Conservation (phyloP, 1,140 invertebrate species). For the Adelges cooleyi region DNA sequence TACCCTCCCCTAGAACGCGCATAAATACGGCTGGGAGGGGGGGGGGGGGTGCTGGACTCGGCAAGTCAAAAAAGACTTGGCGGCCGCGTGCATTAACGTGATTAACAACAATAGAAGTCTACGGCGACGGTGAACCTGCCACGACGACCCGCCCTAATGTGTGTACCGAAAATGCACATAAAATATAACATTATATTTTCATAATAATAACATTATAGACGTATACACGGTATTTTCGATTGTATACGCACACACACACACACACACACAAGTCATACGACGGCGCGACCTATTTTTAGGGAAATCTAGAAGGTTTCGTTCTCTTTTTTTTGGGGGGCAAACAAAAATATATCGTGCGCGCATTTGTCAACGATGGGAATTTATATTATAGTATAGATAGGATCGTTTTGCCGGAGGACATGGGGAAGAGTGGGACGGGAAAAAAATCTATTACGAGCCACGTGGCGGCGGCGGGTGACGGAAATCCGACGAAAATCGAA, state of each 20-base stretch:
- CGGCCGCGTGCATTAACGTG: conserved; percentile 26
- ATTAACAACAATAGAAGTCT: conserved; percentile 6
- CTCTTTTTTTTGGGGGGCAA: not conserved
- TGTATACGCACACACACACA: not conserved
- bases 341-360: not conserved
- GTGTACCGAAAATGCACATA: no score
- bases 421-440: not conserved
- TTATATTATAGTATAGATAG: no score
- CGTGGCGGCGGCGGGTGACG: conserved; percentile 12
- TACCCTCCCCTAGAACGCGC: not conserved
- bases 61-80: conserved; percentile 20
- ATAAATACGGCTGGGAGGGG: not conserved
- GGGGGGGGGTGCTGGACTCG: no score
- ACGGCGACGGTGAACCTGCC: not conserved
- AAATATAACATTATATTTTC: no score
- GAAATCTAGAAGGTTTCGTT: no score
- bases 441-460: conserved; percentile 12
- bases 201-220: no score
- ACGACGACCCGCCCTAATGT: not conserved
- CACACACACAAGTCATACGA: no score
- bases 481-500: conserved; percentile 27
- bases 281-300: no score
- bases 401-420: not conserved
- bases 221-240: conserved; percentile 3
- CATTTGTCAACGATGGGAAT: no score